Evolutionary conservation across 1,140 invertebrate species (phyloP), one percentile per base, ranked within the genome.

Genomic region (Semibalanus balanoides): DNA sequence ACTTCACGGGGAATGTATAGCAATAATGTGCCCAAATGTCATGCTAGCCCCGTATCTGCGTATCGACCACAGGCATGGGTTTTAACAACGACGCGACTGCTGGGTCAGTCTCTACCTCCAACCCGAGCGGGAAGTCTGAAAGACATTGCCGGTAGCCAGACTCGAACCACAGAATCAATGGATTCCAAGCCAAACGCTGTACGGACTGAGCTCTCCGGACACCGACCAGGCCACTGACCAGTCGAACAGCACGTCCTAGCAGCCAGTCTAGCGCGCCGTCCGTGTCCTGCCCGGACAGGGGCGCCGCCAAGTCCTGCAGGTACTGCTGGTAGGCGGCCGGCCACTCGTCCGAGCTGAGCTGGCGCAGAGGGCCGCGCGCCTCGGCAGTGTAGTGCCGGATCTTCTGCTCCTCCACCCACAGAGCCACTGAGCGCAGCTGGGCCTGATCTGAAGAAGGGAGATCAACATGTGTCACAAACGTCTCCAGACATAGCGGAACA

Each of bases 371-470:
- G 78, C 87, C 88, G 30, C 94, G 85, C 77, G 94, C 91, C 83
- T 96, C 92, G 77, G 94, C 92, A 80, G 90, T 90, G 80, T 95
- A 95, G 80, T 91, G 89, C 28, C 95, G 89, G 79, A 97, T 96
- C 85, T 94, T 96, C 83, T 96, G 93, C 83, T 96, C 93, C 85
- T 98, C 96, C 31, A 98, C 82, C 96, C 96, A 98, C 0, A 92
- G 82, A 29, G 97, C 87, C 35, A 95, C 85, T 81, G 89, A 91
- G 75, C 91, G 88, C 82, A 95, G 91, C 80, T 92, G 88, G 77
- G 89, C 87, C 79, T 89, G 87, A 86, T 95, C 94, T 95, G 79
- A 30, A 81, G 74, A 79, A 79, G 77, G 75, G 31, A 30, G 78
- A 74, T 79, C 76, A 74, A 75, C 77, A 40, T 40, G 35, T 70